Evolutionary conservation across 2,888 invertebrate species (phyloP), one percentile per base, ranked within the genome.

Genomic region (Epsilonema sp.): DNA sequence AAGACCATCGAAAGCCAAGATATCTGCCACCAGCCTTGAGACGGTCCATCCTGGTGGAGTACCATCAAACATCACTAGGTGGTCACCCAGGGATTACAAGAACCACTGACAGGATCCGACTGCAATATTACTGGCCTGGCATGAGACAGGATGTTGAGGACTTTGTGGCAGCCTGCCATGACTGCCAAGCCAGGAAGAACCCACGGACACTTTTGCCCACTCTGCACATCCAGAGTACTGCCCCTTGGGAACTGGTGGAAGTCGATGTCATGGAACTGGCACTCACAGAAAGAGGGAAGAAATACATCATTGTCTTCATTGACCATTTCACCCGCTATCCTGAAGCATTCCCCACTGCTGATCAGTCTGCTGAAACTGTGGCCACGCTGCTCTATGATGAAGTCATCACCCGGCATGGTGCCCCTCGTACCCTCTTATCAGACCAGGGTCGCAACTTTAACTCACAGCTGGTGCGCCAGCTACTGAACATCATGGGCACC

Each of bases 331-430:
- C 52, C 5, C 47, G 50, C n/a, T 57, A 37, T 39, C 41, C 43
- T 50, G 13, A 53, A 56, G 51, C 51, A 47, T 23, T 61, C 38
- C 52, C 61, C 4, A 40, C 61, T 24, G 56, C 57, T 1, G 55
- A 59, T 25, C 58, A 59, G 40, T 53, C 55, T 37, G 55, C 61
- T 1, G 50, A 49, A 22, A 58, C 58, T 1, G 52, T 60, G n/a
- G 59, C 60, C 1, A 47, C 47, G 20, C 47, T 52, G 21, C 40
- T 55, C 23, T 45, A 49, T 3, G 44, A 51, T 26, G 23, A 50
- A 24, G 23, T 56, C 21, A 46, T 53, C 8, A 43, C 42, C 13
- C 37, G 51, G n/a, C 52, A 51, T 48, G 53, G 51, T 8, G 38
- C 39, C 19, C 56, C 55, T 19, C 37, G 26, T 5, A 36, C 36